A percentile compares a stretch with the other conserved stretches of the same genome.
Conservation (phyloP, 2,797 vertebrate species). For the Chromobotia macracanthus region DNA sequence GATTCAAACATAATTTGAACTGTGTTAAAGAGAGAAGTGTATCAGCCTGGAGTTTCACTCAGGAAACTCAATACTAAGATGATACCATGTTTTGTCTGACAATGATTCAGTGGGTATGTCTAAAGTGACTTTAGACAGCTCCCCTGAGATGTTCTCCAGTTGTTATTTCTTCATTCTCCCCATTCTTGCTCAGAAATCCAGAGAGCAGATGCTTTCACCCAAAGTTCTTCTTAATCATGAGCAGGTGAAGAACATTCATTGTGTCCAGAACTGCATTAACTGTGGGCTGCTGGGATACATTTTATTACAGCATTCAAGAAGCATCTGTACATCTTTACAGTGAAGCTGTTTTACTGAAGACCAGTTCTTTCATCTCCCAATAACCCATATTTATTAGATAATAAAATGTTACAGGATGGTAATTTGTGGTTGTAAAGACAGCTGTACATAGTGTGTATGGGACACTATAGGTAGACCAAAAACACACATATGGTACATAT, state of each 20-base stretch:
- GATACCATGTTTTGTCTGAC: constrained; percentile 28
- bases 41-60: constrained; percentile 6
- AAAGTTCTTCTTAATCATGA: constrained; percentile 31
- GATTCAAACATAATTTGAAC: too few relatives aligned
- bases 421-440: constrained; percentile 36
- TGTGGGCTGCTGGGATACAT: not conserved
- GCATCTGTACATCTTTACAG: constrained; percentile 37
- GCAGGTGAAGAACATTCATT: constrained; percentile 17
- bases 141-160: constrained; percentile 13
- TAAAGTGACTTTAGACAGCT: constrained; percentile 18
- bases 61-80: constrained; percentile 18
- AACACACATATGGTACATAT: constrained; percentile 1
- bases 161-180: not conserved
- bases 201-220: constrained; percentile 20
- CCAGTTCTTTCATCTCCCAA: constrained; percentile 30
- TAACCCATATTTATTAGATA: constrained; percentile 18
- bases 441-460: constrained; percentile 4
- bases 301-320: constrained; percentile 20
- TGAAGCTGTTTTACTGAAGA: constrained; percentile 35
- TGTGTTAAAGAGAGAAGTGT: constrained; percentile 13
- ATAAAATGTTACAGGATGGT: constrained; percentile 30
- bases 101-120: constrained; percentile 12
- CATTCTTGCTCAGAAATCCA: not conserved
- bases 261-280: not conserved
- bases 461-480: constrained; percentile 11